A percentile compares a stretch with the other conserved stretches of the same genome.
These are phyloP conservation scores for Eospalax fontanierii DNA, from an alignment of 2,797 vertebrate genomes.

Conservation along the genomic window DNA sequence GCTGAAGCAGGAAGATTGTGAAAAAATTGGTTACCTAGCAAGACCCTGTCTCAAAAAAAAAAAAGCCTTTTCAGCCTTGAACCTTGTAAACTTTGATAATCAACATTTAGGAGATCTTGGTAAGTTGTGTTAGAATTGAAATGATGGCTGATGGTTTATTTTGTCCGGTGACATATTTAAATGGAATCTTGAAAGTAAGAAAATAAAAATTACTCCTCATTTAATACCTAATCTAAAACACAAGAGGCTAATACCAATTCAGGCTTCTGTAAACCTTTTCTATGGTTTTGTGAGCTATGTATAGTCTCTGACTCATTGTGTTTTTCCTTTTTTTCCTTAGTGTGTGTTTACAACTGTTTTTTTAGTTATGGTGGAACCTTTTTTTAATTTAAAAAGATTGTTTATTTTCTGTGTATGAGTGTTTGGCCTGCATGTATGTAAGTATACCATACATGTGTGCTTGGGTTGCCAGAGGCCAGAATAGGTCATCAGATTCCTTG, in stretches of 20 bases:
- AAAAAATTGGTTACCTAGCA: not conserved
- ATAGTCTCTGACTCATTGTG: not conserved
- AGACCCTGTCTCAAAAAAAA: not conserved
- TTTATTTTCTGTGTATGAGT: no score
- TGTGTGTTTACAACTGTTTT: not conserved
- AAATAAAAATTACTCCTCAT: conserved; percentile 23
- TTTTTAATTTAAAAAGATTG: no score
- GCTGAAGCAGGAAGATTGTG: not conserved
- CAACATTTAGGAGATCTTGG: not conserved
- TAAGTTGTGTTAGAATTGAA: conserved; percentile 26
- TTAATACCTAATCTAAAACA: not conserved
- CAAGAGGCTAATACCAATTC: not conserved
- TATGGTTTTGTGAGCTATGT: not conserved
- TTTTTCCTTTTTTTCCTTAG: not conserved
- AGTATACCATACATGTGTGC: no score
- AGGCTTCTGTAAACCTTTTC: not conserved
- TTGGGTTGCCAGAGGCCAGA: no score
- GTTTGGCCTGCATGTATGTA: no score
- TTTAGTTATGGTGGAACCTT: not conserved
- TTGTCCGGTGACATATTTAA: not conserved
- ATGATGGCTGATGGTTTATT: not conserved
- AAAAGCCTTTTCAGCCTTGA: not conserved
- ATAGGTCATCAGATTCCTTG: no score
- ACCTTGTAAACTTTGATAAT: not conserved
- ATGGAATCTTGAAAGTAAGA: conserved; percentile 39